Percentiles rank a stretch among this genome's conserved stretches.
phyloP scores from a whole-genome alignment of 2,797 vertebrate species.

The Buceros bicornis region DNA sequence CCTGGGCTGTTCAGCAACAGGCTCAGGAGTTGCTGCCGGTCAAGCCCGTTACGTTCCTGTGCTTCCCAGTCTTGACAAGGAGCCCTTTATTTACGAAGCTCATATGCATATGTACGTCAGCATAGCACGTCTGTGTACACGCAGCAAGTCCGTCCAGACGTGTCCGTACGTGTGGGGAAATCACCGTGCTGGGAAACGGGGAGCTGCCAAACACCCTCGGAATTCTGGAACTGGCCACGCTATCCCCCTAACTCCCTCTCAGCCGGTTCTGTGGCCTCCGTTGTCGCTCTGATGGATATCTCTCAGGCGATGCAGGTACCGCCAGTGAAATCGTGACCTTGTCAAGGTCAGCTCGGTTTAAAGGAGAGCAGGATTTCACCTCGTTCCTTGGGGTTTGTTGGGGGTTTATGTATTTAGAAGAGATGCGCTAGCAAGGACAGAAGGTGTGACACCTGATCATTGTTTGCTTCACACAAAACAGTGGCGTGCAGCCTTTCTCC shows the following conservation, averaged over 20 bases:
- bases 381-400: background rate
- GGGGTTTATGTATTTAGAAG: background rate
- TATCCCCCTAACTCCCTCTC: accelerated
- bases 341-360: background rate
- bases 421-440: background rate
- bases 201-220: background rate
- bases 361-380: background rate
- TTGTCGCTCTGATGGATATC: background rate
- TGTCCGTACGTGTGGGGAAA: too few species aligned
- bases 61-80: background rate
- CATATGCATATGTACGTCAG: accelerated
- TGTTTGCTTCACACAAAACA: background rate
- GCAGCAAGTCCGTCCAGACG: accelerated
- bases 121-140: accelerated
- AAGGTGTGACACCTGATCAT: background rate
- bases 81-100: background rate
- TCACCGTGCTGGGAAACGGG: too few species aligned
- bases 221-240: background rate
- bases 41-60: background rate
- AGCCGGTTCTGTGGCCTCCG: background rate
- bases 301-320: background rate
- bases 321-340: background rate
- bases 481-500: background rate
- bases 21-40: background rate
- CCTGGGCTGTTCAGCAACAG: background rate